Conservation (phyloP, 2,113 vertebrate species). For the Tamias sibiricus region DNA sequence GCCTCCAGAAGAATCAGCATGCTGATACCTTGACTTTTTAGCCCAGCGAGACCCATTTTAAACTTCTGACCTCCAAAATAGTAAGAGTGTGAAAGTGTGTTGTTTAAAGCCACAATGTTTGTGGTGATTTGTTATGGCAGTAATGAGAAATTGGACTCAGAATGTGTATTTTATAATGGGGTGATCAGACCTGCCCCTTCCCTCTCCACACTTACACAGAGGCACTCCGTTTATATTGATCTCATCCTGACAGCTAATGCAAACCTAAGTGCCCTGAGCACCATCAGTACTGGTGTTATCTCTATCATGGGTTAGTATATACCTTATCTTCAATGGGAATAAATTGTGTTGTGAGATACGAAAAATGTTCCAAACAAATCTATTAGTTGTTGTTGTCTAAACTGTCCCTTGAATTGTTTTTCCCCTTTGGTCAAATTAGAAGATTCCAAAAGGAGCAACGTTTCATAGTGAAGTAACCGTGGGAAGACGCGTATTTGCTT, state of each 20-base stretch:
- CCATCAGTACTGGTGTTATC: too few species aligned
- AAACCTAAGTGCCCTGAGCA: background rate
- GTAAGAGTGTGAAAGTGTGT: background rate
- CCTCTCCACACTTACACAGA: accelerated
- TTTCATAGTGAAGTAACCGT: background rate
- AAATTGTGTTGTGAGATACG: background rate
- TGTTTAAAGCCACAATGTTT: background rate
- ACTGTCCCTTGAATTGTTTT: background rate
- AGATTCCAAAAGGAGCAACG: background rate
- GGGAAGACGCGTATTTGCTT: background rate
- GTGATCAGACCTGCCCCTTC: background rate
- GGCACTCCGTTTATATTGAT: accelerated
- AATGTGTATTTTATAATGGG: background rate
- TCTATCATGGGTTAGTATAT: background rate
- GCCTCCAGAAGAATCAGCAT: background rate
- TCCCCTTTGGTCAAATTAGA: background rate
- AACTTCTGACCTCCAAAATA: background rate
- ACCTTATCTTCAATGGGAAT: background rate
- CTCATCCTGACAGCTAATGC: accelerated
- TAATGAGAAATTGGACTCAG: background rate
- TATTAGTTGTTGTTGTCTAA: background rate
- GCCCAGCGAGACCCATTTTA: background rate
- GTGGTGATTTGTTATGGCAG: background rate
- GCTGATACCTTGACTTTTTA: background rate
- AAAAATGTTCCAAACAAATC: background rate